Percentiles rank a stretch among this genome's conserved stretches.
phyloP scores from a whole-genome alignment of 2,888 invertebrate species.

The Diplolepis rosae region DNA sequence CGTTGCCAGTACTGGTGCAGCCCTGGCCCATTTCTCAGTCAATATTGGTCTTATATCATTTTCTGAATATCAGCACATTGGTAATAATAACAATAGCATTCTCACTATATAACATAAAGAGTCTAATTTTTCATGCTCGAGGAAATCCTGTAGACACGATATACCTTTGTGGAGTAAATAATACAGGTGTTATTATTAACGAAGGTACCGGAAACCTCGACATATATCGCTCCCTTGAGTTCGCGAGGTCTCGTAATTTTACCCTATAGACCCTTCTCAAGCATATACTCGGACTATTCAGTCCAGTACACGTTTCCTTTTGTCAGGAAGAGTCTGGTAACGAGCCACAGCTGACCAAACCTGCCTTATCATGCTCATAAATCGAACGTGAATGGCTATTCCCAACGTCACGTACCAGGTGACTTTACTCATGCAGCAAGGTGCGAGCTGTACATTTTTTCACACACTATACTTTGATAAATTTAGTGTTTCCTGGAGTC shows the following conservation, averaged over 20 bases:
- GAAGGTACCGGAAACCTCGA: conserved; percentile 38
- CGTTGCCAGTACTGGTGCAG: too few relatives aligned
- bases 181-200: conserved; percentile 46
- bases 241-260: conserved; percentile 45
- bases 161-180: conserved; percentile 34
- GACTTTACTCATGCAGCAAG: conserved; percentile 13
- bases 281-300: conserved; percentile 50
- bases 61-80: too few relatives aligned
- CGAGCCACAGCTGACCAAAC: conserved; percentile 45
- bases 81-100: too few relatives aligned
- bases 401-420: conserved; percentile 30
- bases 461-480: conserved; percentile 15
- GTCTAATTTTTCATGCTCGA: not conserved
- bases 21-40: too few relatives aligned
- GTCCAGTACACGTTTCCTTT: conserved; percentile 55
- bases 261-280: conserved; percentile 46
- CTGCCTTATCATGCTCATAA: conserved; percentile 57
- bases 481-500: conserved; percentile 13
- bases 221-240: conserved; percentile 38
- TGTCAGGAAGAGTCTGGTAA: conserved; percentile 58
- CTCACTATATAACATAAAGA: too few relatives aligned
- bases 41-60: too few relatives aligned
- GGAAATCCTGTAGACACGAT: conserved; percentile 18
- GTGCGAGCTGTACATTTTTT: conserved; percentile 21
- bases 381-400: conserved; percentile 59